Base-by-base conservation (phyloP, 2,888 invertebrate genomes). In the Cheilosia variabilis region DNA sequence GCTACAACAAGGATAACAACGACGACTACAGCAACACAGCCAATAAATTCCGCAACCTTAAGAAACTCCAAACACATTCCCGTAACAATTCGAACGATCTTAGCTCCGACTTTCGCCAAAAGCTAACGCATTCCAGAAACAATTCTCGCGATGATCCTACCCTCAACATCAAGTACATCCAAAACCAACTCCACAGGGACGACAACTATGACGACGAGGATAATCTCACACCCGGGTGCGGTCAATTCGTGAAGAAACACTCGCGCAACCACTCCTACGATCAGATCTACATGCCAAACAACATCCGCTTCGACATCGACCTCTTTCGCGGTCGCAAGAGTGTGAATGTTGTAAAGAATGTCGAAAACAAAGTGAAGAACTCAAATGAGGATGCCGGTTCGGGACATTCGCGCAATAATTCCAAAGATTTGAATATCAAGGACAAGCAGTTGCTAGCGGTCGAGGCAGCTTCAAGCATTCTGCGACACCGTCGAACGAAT, bases 401-500 rank as follows among this genome's bases (percentile, higher is more conserved):
- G 41, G 88, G 86, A 27, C 94, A 94, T 89, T 94, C 94, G 80
- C 93, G 94, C 73, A 93, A 92, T 87, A 92, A 92, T 89, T 94
- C 94, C 78, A 92, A 92, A 89, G 92, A 92, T 88, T 88, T 91
- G 65, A 91, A 91, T 69, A 88, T 88, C 34, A 90, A 90, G 72
- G 79, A 83, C 22, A 86, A 77, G 19, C 68, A 66, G 24, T 34
- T 80, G 69, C 41, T 80, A 41, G 79, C 77, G 19, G 87, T 84
- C 88, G 93, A 93, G 90, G 87, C 72, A 34, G 77, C 83, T 7
- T 80, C 87, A 19, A 91, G 89, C 81, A 92, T 92, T 52, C 90
- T 95, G 83, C 93, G 95, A 1, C 95, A 95, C 91, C 93, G 95
- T 4, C 93, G 95, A 88, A 94, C 94, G 50, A 93, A 93, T 88